These are phyloP conservation scores for Xenentodon cancila DNA, from an alignment of 2,797 vertebrate species.

Conservation along the genomic window DNA sequence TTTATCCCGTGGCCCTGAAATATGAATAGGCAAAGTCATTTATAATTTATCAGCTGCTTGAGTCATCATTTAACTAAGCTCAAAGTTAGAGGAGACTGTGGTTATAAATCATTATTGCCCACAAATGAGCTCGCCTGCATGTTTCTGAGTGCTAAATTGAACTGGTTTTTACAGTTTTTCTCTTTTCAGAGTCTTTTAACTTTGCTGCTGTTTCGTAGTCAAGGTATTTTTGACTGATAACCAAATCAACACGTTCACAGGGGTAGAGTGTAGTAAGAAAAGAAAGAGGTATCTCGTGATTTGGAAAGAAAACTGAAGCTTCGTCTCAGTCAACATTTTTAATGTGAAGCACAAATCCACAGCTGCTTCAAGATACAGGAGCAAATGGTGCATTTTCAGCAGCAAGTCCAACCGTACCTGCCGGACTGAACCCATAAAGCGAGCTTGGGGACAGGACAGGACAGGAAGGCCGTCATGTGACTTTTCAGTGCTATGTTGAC, in stretches of 20 bases:
- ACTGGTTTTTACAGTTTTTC: slow-evolving; percentile 2
- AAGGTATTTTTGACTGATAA: neutral
- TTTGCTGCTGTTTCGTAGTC: neutral
- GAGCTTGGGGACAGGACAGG: no score
- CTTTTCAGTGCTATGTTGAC: no score
- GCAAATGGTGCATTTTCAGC: no score
- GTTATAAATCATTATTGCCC: slow-evolving; percentile 13
- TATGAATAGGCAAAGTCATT: slow-evolving; percentile 37
- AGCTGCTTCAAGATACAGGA: no score
- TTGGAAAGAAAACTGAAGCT: no score
- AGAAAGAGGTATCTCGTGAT: no score
- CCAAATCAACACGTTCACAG: neutral
- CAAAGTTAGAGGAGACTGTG: slow-evolving; percentile 6
- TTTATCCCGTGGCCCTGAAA: slow-evolving; percentile 45
- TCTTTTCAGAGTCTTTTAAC: neutral
- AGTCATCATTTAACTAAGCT: slow-evolving; percentile 49
- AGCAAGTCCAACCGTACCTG: no score
- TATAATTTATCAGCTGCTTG: slow-evolving; percentile 52
- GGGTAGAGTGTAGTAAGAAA: no score
- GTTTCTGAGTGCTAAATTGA: slow-evolving; percentile 19
- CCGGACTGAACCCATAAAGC: no score
- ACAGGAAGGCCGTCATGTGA: no score
- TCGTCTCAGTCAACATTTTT: no score
- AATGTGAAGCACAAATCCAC: no score
- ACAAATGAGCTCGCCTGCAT: slow-evolving; percentile 1